These are phyloP conservation scores for Trissoscelio sp. DNA, from an alignment of 2,888 invertebrate species.

Conservation along the genomic window DNA sequence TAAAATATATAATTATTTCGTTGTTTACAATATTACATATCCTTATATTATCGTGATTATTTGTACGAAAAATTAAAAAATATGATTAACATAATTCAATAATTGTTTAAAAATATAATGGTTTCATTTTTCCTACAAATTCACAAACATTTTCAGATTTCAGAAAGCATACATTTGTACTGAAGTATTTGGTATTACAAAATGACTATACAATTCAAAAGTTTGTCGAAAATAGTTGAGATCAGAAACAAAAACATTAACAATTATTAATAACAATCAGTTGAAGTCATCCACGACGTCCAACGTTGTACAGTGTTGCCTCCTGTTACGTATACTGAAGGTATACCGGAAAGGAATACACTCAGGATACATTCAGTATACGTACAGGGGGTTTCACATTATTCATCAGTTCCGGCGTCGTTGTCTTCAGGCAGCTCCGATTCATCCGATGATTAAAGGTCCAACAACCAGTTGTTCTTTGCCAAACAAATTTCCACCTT, in stretches of 20 bases:
- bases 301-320: conserved; percentile 91
- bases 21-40: too few relatives aligned
- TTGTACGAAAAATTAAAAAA: too few relatives aligned
- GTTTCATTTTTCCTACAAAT: too few relatives aligned
- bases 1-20: too few relatives aligned
- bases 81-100: too few relatives aligned
- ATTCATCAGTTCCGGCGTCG: conserved; percentile 75
- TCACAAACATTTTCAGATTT: too few relatives aligned
- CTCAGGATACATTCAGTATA: conserved; percentile 99
- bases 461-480: conserved; percentile 9
- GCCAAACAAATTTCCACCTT: neutral
- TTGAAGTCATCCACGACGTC: conserved; percentile 69
- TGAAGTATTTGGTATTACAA: too few relatives aligned
- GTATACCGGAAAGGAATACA: conserved; percentile 99
- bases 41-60: too few relatives aligned
- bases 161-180: too few relatives aligned
- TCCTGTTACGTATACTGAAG: conserved; percentile 99
- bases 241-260: neutral
- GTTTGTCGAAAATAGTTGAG: neutral
- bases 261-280: neutral
- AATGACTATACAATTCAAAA: neutral
- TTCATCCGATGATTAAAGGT: conserved; percentile 4
- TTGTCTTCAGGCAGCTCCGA: conserved; percentile 9
- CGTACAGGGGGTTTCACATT: conserved; percentile 96
- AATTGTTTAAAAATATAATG: too few relatives aligned